These are phyloP conservation scores for Rhagium mordax DNA, from an alignment of 2,888 invertebrate genomes.

Conservation along the genomic window DNA sequence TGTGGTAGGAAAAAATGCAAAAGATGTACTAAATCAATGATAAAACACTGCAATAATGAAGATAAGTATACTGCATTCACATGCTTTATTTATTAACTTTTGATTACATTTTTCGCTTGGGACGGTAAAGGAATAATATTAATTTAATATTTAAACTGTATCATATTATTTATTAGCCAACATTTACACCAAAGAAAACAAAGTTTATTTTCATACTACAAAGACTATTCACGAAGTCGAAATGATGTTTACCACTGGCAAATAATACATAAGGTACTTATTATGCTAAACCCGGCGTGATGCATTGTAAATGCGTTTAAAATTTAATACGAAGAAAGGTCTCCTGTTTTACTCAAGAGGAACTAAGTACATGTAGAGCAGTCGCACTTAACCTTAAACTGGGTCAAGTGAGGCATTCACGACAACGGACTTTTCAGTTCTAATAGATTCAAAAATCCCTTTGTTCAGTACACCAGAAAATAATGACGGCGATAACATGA, in stretches of 20 bases:
- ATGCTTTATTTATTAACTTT: no score
- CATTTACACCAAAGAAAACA: not conserved
- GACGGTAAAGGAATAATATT: no score
- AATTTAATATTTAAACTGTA: no score
- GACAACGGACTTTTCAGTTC: slow-evolving; percentile 17
- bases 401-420: slow-evolving; percentile 10
- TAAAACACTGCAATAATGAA: no score
- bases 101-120: no score
- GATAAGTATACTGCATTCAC: no score
- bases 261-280: not conserved
- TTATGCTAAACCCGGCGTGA: not conserved
- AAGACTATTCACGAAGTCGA: no score
- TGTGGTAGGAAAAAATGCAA: no score
- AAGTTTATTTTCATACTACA: not conserved
- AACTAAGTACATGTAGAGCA: slow-evolving; percentile 1
- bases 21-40: no score
- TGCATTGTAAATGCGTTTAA: not conserved
- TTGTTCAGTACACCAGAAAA: not conserved
- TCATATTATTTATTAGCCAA: no score
- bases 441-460: not conserved
- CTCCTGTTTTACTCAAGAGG: not conserved
- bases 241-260: not conserved
- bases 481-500: not conserved
- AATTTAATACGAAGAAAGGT: not conserved
- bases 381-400: slow-evolving; percentile 21